Conservation (phyloP, 30 jellyfish, hydroid and myxozoan genomes). For the Pseudorhiza aurosa region DNA sequence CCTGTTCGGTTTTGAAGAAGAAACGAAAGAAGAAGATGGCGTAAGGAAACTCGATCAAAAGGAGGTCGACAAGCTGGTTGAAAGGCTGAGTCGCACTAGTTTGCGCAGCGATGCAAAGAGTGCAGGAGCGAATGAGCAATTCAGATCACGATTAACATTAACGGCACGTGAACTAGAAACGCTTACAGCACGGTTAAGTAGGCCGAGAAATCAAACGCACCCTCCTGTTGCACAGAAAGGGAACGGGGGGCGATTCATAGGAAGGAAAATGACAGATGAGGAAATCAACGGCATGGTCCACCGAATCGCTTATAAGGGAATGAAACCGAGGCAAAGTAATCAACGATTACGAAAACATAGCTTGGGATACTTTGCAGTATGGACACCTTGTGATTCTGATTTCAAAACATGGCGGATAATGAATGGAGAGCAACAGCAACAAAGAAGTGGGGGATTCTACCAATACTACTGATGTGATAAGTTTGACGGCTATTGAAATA, state of each 20-base stretch:
- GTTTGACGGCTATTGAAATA: no score
- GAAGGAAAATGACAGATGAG: constrained; percentile 12
- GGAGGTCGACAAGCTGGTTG: constrained; percentile 44
- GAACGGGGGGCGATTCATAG: neutral
- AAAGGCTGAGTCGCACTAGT: constrained; percentile 40
- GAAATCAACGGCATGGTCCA: constrained; percentile 26
- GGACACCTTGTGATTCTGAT: constrained; percentile 66
- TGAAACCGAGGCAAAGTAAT: neutral
- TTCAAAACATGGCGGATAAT: constrained; percentile 10
- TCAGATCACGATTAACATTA: neutral
- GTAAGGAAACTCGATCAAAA: constrained; percentile 40
- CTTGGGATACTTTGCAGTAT: constrained; percentile 34
- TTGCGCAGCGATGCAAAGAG: neutral
- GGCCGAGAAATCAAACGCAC: constrained; percentile 15
- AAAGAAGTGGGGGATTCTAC: no score
- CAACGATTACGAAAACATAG: neutral
- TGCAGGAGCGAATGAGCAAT: neutral
- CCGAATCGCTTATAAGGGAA: constrained; percentile 18
- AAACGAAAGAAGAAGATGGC: neutral
- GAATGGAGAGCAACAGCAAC: no score
- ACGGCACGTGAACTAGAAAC: constrained; percentile 8
- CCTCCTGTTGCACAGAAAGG: neutral
- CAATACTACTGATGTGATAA: no score
- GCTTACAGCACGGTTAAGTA: constrained; percentile 29
- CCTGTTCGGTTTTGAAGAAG: constrained; percentile 5